phyloP scores from a whole-genome alignment of 2,113 vertebrate species.

The Blennius ocellaris region DNA sequence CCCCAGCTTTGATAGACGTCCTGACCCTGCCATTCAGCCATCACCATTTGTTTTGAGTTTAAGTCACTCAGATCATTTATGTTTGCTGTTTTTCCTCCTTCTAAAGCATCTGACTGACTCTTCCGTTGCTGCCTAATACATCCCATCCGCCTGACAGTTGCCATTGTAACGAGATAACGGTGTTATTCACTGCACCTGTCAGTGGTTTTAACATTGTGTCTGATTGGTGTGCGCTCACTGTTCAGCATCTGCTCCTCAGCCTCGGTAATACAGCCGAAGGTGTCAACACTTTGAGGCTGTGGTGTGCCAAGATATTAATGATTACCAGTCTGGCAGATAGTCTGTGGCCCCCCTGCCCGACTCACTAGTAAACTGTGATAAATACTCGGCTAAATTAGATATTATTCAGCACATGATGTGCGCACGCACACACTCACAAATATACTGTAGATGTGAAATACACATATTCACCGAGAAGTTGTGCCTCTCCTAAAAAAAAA shows the following conservation, averaged over 20 bases:
- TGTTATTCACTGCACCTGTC: no score
- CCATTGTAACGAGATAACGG: no score
- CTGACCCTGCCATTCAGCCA: no score
- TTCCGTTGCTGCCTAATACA: no score
- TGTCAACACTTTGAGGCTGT: constrained; percentile 24
- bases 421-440: constrained; percentile 14
- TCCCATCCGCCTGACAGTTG: no score
- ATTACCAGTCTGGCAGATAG: constrained; percentile 26
- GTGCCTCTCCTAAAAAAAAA: not conserved
- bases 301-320: constrained; percentile 27
- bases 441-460: not conserved
- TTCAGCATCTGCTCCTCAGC: not conserved
- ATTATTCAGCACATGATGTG: constrained; percentile 14
- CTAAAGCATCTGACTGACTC: no score
- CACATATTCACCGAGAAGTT: not conserved
- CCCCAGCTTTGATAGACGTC: no score
- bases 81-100: no score
- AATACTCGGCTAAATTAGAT: constrained; percentile 31
- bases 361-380: constrained; percentile 37
- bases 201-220: no score
- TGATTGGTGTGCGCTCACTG: not conserved
- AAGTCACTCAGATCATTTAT: no score
- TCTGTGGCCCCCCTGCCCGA: constrained; percentile 12
- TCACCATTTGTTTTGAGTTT: no score
- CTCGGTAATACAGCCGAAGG: constrained; percentile 4